These are phyloP conservation scores for Cyanistes caeruleus DNA, from an alignment of 2,113 vertebrate species.

Conservation along the genomic window DNA sequence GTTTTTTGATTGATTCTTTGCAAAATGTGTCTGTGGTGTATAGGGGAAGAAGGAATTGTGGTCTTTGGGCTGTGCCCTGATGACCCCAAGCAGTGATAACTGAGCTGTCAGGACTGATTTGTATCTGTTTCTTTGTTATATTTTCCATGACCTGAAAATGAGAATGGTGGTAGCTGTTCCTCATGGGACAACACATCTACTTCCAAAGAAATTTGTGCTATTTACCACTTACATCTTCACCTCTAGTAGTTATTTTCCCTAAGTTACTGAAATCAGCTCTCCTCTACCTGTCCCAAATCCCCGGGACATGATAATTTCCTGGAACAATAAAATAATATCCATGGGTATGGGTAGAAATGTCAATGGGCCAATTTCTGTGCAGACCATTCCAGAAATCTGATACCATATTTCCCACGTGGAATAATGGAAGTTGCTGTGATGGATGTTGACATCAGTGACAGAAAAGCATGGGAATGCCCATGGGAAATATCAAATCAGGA, in stretches of 20 bases:
- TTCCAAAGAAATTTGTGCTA: not conserved
- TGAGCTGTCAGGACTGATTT: not conserved
- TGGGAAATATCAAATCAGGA: not conserved
- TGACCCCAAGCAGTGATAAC: not conserved
- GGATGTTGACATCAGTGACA: not conserved
- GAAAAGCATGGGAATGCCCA: not conserved
- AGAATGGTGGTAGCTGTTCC: not conserved
- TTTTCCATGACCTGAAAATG: not conserved
- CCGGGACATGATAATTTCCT: not conserved
- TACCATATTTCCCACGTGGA: not conserved
- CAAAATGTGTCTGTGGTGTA: not conserved
- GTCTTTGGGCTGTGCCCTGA: not conserved
- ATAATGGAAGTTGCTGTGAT: not conserved
- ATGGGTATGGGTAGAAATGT: not conserved
- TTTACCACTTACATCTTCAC: not conserved
- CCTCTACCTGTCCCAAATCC: not conserved
- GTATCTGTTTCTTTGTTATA: not conserved
- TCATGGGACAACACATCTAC: not conserved
- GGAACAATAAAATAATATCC: not conserved
- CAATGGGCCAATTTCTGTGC: not conserved
- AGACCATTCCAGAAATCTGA: not conserved
- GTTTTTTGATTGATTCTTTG: not conserved
- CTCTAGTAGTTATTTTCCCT: not conserved
- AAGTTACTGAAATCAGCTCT: not conserved
- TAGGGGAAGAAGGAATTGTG: not conserved